phyloP scores from a whole-genome alignment of 2,888 invertebrate species.

The Onchidella celtica region DNA sequence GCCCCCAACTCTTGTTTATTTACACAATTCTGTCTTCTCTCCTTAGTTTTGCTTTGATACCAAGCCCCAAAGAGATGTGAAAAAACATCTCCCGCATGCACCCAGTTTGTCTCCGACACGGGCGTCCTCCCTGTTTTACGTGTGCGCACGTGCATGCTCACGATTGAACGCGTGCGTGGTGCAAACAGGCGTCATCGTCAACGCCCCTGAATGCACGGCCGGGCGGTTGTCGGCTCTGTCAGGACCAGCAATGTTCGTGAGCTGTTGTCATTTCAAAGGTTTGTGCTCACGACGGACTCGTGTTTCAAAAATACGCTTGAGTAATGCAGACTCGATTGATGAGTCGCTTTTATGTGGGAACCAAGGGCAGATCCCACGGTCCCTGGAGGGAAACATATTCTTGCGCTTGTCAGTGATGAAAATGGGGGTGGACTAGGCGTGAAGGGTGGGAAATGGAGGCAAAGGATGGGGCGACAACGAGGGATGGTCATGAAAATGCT shows the following conservation, averaged over 20 bases:
- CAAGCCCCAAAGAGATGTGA: no score
- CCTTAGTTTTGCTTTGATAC: no score
- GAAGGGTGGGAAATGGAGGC: not conserved
- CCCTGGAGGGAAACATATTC: not conserved
- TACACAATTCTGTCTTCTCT: no score
- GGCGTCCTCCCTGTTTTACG: conserved; percentile 4
- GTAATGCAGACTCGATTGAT: conserved; percentile 5
- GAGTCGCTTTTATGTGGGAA: conserved; percentile 23
- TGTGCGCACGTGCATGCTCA: conserved; percentile 27
- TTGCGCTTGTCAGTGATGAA: not conserved
- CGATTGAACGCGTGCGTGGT: conserved; percentile 36
- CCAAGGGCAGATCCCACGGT: not conserved
- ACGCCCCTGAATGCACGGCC: conserved; percentile 16
- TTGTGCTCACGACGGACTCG: not conserved
- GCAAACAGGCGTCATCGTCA: conserved; percentile 34
- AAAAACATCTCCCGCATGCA: not conserved
- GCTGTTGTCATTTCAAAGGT: conserved; percentile 37
- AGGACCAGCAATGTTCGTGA: conserved; percentile 27
- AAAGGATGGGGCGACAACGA: not conserved
- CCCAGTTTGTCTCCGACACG: not conserved
- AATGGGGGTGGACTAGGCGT: not conserved
- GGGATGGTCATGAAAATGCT: not conserved
- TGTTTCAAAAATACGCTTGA: conserved; percentile 23
- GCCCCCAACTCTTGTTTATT: not conserved
- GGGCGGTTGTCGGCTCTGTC: conserved; percentile 23